Percentiles rank a stretch among this genome's conserved stretches.
These are phyloP conservation scores for Poeciliopsis prolifica DNA, from an alignment of 2,113 vertebrate genomes.

Conservation along the genomic window DNA sequence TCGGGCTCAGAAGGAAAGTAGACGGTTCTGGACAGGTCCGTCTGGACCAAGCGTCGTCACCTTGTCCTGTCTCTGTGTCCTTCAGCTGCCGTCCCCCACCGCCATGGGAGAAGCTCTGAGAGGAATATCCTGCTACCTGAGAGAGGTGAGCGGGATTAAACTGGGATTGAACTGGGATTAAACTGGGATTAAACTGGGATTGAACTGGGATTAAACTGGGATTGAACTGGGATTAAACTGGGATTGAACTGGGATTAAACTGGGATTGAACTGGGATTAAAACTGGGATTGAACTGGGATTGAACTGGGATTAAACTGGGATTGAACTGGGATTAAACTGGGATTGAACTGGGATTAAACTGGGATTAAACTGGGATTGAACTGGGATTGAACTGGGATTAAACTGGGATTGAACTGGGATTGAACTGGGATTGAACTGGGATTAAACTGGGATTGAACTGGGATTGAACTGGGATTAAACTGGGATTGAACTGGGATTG, in stretches of 20 bases:
- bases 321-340: too few species aligned
- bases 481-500: too few species aligned
- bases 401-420: not conserved
- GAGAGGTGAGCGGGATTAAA: conserved; percentile 74
- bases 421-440: too few species aligned
- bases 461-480: too few species aligned
- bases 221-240: too few species aligned
- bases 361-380: too few species aligned
- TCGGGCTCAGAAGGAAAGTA: too few species aligned
- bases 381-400: not conserved
- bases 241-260: not conserved
- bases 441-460: too few species aligned
- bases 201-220: too few species aligned
- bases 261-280: too few species aligned
- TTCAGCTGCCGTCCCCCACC: conserved; percentile 85
- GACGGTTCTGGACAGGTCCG: too few species aligned
- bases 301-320: not conserved
- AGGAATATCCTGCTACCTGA: conserved; percentile 89
- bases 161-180: not conserved
- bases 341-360: not conserved
- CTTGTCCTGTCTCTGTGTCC: not conserved
- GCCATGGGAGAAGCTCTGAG: conserved; percentile 86
- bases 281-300: too few species aligned
- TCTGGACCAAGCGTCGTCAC: not conserved
- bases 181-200: not conserved